phyloP scores from a whole-genome alignment of 1,140 invertebrate genomes.

The Propsilocerus akamusi region DNA sequence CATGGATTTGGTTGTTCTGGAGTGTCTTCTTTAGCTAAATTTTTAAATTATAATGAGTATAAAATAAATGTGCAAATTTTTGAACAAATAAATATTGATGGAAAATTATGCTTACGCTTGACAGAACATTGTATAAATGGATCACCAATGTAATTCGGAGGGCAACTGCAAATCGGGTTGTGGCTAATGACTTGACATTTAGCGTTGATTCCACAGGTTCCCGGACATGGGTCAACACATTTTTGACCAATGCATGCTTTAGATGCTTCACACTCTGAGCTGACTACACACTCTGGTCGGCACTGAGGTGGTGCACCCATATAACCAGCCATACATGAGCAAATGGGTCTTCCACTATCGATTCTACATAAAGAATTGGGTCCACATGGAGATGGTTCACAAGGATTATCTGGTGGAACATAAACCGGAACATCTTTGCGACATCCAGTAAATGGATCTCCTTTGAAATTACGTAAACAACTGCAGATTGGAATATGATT shows the following conservation, averaged over 20 bases:
- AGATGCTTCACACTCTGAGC: constrained; percentile 47
- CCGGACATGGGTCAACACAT: constrained; percentile 60
- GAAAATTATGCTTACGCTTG: too few species aligned
- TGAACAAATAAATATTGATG: constrained; percentile 16
- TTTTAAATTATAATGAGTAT: too few species aligned
- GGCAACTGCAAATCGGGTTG: constrained; percentile 50
- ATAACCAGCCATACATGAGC: constrained; percentile 59
- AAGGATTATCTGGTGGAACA: constrained; percentile 40
- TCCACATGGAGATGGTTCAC: constrained; percentile 63
- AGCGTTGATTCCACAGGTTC: constrained; percentile 52
- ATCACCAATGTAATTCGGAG: constrained; percentile 45
- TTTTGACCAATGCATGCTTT: constrained; percentile 59
- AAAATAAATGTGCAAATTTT: constrained; percentile 5
- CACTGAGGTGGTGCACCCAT: constrained; percentile 66
- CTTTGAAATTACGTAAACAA: constrained; percentile 51
- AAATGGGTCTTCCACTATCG: constrained; percentile 52
- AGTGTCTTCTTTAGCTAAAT: constrained; percentile 21
- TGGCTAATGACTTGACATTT: constrained; percentile 47
- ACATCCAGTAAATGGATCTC: constrained; percentile 68
- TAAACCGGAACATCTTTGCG: constrained; percentile 26
- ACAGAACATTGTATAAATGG: too few species aligned
- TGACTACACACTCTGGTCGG: constrained; percentile 54
- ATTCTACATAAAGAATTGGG: constrained; percentile 59
- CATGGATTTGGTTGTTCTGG: constrained; percentile 43
- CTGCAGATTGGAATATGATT: constrained; percentile 66